Base-by-base conservation (phyloP, 2,888 invertebrate species). In the Deilephila porcellus region DNA sequence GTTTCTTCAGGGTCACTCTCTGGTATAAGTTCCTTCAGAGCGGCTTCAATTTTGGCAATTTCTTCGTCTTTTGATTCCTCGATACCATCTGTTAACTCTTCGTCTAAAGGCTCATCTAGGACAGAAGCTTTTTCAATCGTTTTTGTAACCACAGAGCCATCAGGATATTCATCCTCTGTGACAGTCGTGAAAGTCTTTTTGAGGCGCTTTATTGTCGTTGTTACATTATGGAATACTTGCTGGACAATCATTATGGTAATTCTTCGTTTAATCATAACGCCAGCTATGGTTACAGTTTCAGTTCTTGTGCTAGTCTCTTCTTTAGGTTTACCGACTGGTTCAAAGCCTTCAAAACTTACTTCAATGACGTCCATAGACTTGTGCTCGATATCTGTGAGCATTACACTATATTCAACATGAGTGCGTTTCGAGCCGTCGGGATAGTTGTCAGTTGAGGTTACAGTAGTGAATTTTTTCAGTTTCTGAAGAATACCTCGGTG, bases 131-230 rank as follows among this genome's bases (percentile, higher is more conserved):
- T 92, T 86, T 93, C 91, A 82, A 86, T 91, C 1, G 90, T 91
- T 82, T 88, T 92, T 37, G 88, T 90, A 17, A 88, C 82, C 11
- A 92, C 78, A 53, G 92, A 87, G 7, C 93, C 92, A 85, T 93
- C 91, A 4, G 92, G 91, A 77, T 91, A 85, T 81, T 90, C 89
- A 80, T 95, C 94, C 86, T 92, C 92, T 32, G 85, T 85, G 5
- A 88, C 78, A 5, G 90, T 93, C 76, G 81, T 90, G 0, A 88
- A 82, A n/a, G 86, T 91, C 11, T 85, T 91, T 82, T 92, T 92
- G 17, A 85, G 86, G 81, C 91, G 86, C 75, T 86, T 90, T 2
- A 88, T 77, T 72, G 86, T 86, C 14, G 81, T 77, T 20, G 32
- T 56, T 29, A 56, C 60, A 76, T 90, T 90, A 70, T 80, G 78